Base-by-base conservation (phyloP, 2,888 invertebrate genomes). In the Mimachlamys varia region DNA sequence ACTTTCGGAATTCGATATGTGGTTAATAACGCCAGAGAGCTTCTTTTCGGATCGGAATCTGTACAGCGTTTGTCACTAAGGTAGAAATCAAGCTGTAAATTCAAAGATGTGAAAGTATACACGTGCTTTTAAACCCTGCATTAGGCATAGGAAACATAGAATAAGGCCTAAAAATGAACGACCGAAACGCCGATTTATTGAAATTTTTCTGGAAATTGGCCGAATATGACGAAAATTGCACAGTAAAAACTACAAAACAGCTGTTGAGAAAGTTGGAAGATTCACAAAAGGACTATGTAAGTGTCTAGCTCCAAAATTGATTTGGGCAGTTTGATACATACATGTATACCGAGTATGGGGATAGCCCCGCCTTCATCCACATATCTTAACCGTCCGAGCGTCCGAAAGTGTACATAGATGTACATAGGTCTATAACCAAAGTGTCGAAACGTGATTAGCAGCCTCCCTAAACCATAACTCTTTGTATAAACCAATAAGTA, bases 141-240 rank as follows among this genome's bases (percentile, higher is more conserved):
- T 15, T 44, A 58, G 58, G 3, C 58, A 44, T 44, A 5, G 4
- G 3, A 44, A 44, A 44, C 3, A 44, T 44, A 44, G 44, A 44
- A 44, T 3, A 44, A 44, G 44, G 44, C 44, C 44, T 44, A 19
- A 19, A 33, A 76, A 76, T 76, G 76, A 27, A 76, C 22, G 76
- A 10, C 27, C 27, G 27, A 33, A 27, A 76, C 15, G 76, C 27
- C 7, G 76, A 76, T 76, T 76, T 76, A 76, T 33, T 76, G 76
- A 76, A 76, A 76, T 76, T 27, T 76, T 92, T 92, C 89, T 92
- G 92, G 92, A 55, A 44, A 58, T 88, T 92, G 49, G 90, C 92
- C 17, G 92, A 92, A 89, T 88, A 89, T 0, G 89, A 89, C 44
- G 87, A 90, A 49, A 55, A 50, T 22, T 87, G 88, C 19, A 90